Percentiles rank a stretch among this genome's conserved stretches.
phyloP scores from a whole-genome alignment of 2,888 invertebrate species.

The Pollenia amentaria region DNA sequence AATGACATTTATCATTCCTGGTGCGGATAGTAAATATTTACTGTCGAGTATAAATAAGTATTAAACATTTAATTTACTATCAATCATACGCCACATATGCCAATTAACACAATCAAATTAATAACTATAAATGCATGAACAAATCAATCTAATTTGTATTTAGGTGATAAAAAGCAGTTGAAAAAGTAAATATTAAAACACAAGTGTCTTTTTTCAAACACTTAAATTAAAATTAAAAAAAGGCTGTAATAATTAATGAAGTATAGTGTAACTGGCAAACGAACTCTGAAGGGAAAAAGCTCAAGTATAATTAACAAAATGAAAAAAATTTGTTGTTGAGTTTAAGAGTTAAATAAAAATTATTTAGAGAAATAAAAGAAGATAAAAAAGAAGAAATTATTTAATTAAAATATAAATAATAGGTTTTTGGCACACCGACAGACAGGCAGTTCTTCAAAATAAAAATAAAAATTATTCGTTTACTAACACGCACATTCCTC shows the following conservation, averaged over 20 bases:
- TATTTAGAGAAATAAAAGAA: background rate
- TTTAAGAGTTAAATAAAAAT: constrained; percentile 37
- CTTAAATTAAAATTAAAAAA: background rate
- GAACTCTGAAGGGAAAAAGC: background rate
- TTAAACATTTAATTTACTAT: background rate
- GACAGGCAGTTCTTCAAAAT: background rate
- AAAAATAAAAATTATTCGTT: background rate
- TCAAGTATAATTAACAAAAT: background rate
- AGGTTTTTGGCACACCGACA: constrained; percentile 7
- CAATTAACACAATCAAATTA: too few species aligned
- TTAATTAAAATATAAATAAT: background rate
- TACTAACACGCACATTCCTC: constrained; percentile 9
- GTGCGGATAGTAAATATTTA: too few species aligned
- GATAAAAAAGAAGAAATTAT: background rate
- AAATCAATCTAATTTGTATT: too few species aligned
- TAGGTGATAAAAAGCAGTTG: too few species aligned
- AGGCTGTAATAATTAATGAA: background rate
- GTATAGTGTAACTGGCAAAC: background rate
- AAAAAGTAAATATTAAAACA: too few species aligned
- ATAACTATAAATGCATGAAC: too few species aligned
- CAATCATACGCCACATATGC: background rate
- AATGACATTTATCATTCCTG: too few species aligned
- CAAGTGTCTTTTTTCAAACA: background rate
- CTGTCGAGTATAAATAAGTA: too few species aligned
- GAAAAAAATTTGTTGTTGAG: background rate